These are phyloP conservation scores for Gymnocephalus cernua DNA, from an alignment of 2,113 vertebrate species.

Conservation along the genomic window DNA sequence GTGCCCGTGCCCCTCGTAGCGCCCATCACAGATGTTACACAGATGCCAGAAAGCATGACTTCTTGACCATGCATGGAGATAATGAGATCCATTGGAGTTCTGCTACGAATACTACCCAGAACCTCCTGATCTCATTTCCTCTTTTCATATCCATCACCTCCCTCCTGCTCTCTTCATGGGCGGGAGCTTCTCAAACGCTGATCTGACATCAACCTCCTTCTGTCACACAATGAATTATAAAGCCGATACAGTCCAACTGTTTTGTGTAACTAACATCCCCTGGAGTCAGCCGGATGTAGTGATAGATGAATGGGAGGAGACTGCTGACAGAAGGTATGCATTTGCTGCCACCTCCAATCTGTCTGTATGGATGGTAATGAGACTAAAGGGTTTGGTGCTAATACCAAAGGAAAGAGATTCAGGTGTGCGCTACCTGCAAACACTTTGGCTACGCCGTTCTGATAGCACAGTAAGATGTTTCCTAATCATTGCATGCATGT, in stretches of 20 bases:
- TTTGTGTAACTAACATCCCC: slow-evolving; percentile 40
- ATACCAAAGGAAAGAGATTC: slow-evolving; percentile 16
- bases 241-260: slow-evolving; percentile 14
- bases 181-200: slow-evolving; percentile 29
- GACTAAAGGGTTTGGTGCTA: slow-evolving; percentile 38
- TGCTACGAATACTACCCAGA: slow-evolving; percentile 41
- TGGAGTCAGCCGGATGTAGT: slow-evolving; percentile 21
- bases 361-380: slow-evolving; percentile 48
- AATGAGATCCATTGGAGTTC: slow-evolving; percentile 39
- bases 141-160: slow-evolving; percentile 6
- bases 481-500: slow-evolving; percentile 54
- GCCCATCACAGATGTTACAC: no score
- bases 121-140: slow-evolving; percentile 33
- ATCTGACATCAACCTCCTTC: slow-evolving; percentile 63
- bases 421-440: slow-evolving; percentile 34
- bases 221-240: slow-evolving; percentile 53
- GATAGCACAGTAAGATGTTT: slow-evolving; percentile 30
- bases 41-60: slow-evolving; percentile 6
- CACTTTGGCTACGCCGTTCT: slow-evolving; percentile 9
- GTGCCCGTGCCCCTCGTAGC: no score
- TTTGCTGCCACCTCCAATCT: slow-evolving; percentile 55
- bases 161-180: slow-evolving; percentile 19
- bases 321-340: slow-evolving; percentile 56
- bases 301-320: slow-evolving; percentile 61
- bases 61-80: slow-evolving; percentile 34